Base-by-base conservation (phyloP, 2,797 vertebrate genomes). In the Hybognathus amarus region DNA sequence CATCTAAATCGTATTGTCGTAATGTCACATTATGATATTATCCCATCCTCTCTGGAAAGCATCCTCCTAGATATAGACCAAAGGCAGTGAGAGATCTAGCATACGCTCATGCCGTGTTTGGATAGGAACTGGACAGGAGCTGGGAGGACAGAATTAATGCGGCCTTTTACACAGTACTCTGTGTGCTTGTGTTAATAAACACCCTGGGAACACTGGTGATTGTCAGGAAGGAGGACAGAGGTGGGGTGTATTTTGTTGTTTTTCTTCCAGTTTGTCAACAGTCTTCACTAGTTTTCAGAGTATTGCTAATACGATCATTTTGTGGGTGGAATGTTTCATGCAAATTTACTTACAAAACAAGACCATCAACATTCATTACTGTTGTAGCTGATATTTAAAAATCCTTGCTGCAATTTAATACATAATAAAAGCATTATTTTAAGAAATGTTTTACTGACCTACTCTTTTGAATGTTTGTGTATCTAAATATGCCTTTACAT, bases 161-260 rank as follows among this genome's bases (percentile, higher is more conserved):
- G 67, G 77, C 59, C 71, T 83, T 85, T 83, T 81, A 77, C 83
- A 86, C 68, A 74, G 59, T 68, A 24, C 54, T 80, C 42, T 82
- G 56, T 86, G 85, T 85, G 70, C 70, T 74, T 75, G 74, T 86
- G 79, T 80, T 84, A 79, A 88, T 85, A 88, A 88, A 84, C 78
- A 76, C 64, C 64, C 85, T 73, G 2, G n/a, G 80, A 74, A 79
- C 82, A 82, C 22, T 77, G 74, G 42, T 63, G 40, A 68, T 69
- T 79, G 78, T 56, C 71, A 78, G 78, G 40, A 66, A 70, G 45
- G 40, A 56, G 40, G 30, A 84, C 18, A 17, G 30, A 71, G 38
- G 84, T 85, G 52, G 52, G n/a, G 54, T 27, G 80, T 54, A 38
- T 77, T 78, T 64, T 64, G 79, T 56, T 75, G 63, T 69, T 79